These are phyloP conservation scores for Hecatera dysodea DNA, from an alignment of 2,888 invertebrate genomes.

Conservation along the genomic window DNA sequence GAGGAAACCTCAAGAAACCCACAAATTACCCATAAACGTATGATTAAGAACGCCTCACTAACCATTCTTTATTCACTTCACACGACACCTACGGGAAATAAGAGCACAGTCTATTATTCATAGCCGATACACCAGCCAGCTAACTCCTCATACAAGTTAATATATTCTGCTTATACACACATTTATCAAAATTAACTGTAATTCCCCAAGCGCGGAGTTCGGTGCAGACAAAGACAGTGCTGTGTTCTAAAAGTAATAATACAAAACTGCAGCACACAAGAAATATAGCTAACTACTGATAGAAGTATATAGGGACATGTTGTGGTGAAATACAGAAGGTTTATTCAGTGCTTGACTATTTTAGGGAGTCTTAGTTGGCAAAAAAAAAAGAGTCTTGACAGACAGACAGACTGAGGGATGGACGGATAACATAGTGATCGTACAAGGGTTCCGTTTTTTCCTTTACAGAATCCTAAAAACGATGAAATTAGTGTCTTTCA, in stretches of 20 bases:
- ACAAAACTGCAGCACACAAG: slow-evolving; percentile 52
- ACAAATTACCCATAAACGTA: slow-evolving; percentile 17
- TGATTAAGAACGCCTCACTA: slow-evolving; percentile 7
- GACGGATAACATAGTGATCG: too few species aligned
- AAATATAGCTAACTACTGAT: slow-evolving; percentile 48
- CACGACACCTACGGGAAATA: slow-evolving; percentile 49
- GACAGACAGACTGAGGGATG: too few species aligned
- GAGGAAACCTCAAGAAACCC: neutral
- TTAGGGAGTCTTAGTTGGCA: neutral
- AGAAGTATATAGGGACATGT: slow-evolving; percentile 12
- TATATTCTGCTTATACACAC: slow-evolving; percentile 32
- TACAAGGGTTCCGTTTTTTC: too few species aligned
- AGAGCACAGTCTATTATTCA: slow-evolving; percentile 40
- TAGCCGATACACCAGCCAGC: slow-evolving; percentile 38
- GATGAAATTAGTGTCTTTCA: too few species aligned
- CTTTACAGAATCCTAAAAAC: too few species aligned
- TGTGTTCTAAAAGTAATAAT: slow-evolving; percentile 49
- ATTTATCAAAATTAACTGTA: slow-evolving; percentile 57
- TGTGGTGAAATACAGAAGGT: slow-evolving; percentile 18
- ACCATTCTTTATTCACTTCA: slow-evolving; percentile 20
- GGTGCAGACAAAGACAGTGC: slow-evolving; percentile 50
- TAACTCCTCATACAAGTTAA: slow-evolving; percentile 29
- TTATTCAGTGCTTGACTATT: neutral
- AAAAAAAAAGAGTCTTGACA: too few species aligned
- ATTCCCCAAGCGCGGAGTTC: slow-evolving; percentile 34